These are phyloP conservation scores for Hycleus cichorii DNA, from an alignment of 1,140 invertebrate species.

Conservation along the genomic window DNA sequence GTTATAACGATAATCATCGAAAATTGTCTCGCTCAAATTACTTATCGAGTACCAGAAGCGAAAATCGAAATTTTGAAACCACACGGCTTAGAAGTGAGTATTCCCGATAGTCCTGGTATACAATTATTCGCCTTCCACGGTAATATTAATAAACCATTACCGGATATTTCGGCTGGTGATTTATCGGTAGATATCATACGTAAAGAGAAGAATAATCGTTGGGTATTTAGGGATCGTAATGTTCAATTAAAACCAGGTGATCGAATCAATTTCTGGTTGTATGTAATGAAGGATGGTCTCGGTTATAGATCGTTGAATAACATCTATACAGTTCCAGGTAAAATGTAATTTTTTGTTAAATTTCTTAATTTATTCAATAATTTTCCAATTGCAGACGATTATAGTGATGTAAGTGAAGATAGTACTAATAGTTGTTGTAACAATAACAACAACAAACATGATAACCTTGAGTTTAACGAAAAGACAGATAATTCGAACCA, in stretches of 20 bases:
- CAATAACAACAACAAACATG: too few species aligned
- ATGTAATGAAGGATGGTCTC: conserved; percentile 44
- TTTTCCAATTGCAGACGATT: background rate
- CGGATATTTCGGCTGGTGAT: conserved; percentile 43
- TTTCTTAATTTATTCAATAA: conserved; percentile 1
- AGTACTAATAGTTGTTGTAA: background rate
- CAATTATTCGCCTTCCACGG: conserved; percentile 39
- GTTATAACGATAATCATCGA: background rate
- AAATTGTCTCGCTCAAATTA: background rate
- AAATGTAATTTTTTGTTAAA: background rate
- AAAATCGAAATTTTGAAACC: conserved; percentile 5
- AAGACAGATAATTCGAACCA: background rate
- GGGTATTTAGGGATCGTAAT: conserved; percentile 44
- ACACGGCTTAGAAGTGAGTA: conserved; percentile 32
- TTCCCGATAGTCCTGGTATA: conserved; percentile 34
- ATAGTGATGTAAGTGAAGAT: background rate
- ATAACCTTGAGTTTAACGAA: background rate
- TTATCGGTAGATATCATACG: conserved; percentile 45
- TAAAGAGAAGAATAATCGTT: conserved; percentile 37
- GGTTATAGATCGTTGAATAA: conserved; percentile 35
- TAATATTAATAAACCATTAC: conserved; percentile 33
- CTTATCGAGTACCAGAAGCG: conserved; percentile 1
- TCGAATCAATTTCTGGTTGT: conserved; percentile 50
- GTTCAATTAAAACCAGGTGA: conserved; percentile 43
- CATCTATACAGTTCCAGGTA: conserved; percentile 25